Percentiles rank a stretch among this genome's conserved stretches.
Conservation (phyloP, 2,888 invertebrate species). For the Eristalis pertinax region DNA sequence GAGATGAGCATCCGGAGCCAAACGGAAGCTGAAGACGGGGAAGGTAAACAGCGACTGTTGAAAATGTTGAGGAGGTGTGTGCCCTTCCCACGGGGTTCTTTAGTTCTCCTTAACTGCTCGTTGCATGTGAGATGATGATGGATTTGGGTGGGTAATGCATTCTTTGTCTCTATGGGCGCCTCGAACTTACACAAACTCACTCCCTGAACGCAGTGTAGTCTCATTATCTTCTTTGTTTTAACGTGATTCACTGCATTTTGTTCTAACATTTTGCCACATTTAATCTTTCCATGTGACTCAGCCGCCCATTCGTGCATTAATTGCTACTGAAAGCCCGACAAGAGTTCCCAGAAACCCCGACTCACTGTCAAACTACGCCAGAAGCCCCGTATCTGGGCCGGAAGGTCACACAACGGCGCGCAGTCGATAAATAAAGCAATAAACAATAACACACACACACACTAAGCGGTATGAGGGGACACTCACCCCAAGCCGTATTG, state of each 20-base stretch:
- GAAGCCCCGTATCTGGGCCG: not conserved
- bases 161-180: too few relatives aligned
- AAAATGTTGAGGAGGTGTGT: not conserved
- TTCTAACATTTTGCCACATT: too few relatives aligned
- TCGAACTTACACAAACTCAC: not conserved
- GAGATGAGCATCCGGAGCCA: not conserved
- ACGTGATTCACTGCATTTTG: too few relatives aligned
- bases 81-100: not conserved
- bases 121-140: not conserved
- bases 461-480: not conserved
- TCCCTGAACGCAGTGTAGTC: too few relatives aligned
- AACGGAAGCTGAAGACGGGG: not conserved
- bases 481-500: not conserved
- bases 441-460: not conserved
- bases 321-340: too few relatives aligned
- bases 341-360: too few relatives aligned
- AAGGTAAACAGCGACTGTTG: constrained; percentile 32
- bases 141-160: not conserved
- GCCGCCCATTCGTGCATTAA: too few relatives aligned
- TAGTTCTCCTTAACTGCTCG: not conserved
- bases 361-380: not conserved
- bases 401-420: not conserved
- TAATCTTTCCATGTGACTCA: too few relatives aligned
- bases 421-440: not conserved
- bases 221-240: rapidly evolving